Percentiles rank a stretch among this genome's conserved stretches.
Evolutionary conservation across 2,888 invertebrate species (phyloP).

Genomic region (Cheilosia scutellata): DNA sequence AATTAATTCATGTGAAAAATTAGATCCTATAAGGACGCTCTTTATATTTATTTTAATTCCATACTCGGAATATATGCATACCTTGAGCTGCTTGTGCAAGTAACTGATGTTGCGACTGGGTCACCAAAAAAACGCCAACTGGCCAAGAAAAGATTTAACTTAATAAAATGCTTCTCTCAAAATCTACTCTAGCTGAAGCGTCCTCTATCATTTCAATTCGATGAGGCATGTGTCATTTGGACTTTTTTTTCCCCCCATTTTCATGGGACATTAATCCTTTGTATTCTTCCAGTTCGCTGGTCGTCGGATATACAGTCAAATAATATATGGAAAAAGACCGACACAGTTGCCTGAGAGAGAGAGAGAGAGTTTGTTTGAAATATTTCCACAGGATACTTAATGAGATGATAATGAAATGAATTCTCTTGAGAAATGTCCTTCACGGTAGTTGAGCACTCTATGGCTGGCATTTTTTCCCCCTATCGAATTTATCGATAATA

Average conservation of each 20-base stretch:
- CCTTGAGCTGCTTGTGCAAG: too few species aligned
- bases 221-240: too few species aligned
- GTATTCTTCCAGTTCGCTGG: slow-evolving; percentile 33
- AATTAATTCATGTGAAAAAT: too few species aligned
- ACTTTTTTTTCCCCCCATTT: neutral
- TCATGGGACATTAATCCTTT: slow-evolving; percentile 41
- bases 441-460: neutral
- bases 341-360: neutral
- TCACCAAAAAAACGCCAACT: too few species aligned
- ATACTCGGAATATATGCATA: too few species aligned
- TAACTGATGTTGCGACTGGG: too few species aligned
- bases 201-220: too few species aligned
- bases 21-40: too few species aligned
- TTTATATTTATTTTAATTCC: too few species aligned
- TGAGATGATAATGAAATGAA: slow-evolving; percentile 66
- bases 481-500: slow-evolving; percentile 10
- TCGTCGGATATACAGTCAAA: slow-evolving; percentile 37
- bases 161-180: too few species aligned
- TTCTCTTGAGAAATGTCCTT: slow-evolving; percentile 22
- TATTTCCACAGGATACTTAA: slow-evolving; percentile 38
- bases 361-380: neutral
- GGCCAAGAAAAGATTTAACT: too few species aligned
- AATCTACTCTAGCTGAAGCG: too few species aligned
- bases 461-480: neutral
- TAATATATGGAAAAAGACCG: slow-evolving; percentile 1